Base-by-base conservation (phyloP, 2,113 vertebrate genomes). In the Urocolius indicus region DNA sequence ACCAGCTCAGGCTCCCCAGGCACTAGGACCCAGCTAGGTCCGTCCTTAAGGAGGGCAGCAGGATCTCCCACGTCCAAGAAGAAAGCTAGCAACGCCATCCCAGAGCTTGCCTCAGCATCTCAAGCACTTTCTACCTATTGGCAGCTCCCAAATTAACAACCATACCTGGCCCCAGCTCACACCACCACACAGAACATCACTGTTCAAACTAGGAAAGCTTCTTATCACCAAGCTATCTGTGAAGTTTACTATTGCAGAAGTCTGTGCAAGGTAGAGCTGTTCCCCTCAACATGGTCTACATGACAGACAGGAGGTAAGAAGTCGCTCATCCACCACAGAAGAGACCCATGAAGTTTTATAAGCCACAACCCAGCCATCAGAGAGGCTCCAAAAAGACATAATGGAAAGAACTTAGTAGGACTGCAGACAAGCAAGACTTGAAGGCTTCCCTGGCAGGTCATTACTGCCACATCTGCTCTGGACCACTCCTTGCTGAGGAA, bases 251-350 rank as follows among this genome's bases (percentile, higher is more conserved):
- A 14, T 69, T 54, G 19, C 21, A n/a, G 29, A 77, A 62, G 61
- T 2, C 6, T 12, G 30, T 0, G 0, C 14, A 23, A 69, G 21
- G 61, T 38, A 21, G 38, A 27, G 6, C 45, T 49, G 15, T 22
- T 32, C 3, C 12, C 6, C 5, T 5, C 17, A 41, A 41, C 38
- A 41, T 41, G 12, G 38, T 41, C 61, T 58, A 30, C 1, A 3
- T 8, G 10, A 46, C 10, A 16, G 0, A 0, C 12, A 16, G 1
- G 10, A 36, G 18, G 27, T 17, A 65, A 86, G 68, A 66, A 74
- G 10, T 20, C 20, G 21, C 52, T 89, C 66, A 52, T 51, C 26
- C 10, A 49, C 19, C 65, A 57, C 41, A 61, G 23, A 34, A 45
- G 8, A 79, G 8, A 45, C 16, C 30, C 26, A 3, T 1, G 1